Evolutionary conservation across 1,140 invertebrate genomes (phyloP), one percentile per base, ranked within the genome.

Genomic region (Sycophila sp.): DNA sequence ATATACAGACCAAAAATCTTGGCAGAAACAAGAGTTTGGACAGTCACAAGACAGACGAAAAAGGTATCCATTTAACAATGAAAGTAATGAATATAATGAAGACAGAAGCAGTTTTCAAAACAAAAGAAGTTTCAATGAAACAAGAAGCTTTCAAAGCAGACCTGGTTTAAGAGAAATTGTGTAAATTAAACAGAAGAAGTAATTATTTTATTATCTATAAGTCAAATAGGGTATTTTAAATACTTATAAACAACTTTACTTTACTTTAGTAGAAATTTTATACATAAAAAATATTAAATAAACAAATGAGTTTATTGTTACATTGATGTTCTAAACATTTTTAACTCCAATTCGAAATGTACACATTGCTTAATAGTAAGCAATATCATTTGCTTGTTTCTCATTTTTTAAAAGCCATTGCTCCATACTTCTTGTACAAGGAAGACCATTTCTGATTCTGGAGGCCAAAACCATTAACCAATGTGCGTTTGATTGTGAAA

Each of bases 391-490:
- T 15, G 75, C 73, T 47, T 67, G 75, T 72, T 77, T 76, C 73
- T 82, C 76, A 59, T 80, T 74, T 26, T 81, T 78, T 15, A 76
- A 59, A 4, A 85, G 71, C 85, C 85, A 87, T 34, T 81, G 73
- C 4, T 73, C 71, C 80, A 85, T 84, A 56, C 78, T 68, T 65
- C 77, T 76, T 13, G 83, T 77, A 45, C 69, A 78, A 45, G 76
- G 19, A 5, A 83, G 73, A 67, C 78, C 71, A 30, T 81, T 73
- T 70, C 77, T 74, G 38, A 85, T 73, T 40, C 81, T 75, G 6
- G 79, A 78, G 67, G 82, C 83, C 6, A 86, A 67, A 42, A 64
- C 58, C 11, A 77, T 76, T 22, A 87, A 55, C 85, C 85, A 87
- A n/a, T 76, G 66, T 19, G 75, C 73, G 72, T 75, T 73, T 10